Base-by-base conservation (phyloP, 2,888 invertebrate genomes). In the Ditula angustiorana region DNA sequence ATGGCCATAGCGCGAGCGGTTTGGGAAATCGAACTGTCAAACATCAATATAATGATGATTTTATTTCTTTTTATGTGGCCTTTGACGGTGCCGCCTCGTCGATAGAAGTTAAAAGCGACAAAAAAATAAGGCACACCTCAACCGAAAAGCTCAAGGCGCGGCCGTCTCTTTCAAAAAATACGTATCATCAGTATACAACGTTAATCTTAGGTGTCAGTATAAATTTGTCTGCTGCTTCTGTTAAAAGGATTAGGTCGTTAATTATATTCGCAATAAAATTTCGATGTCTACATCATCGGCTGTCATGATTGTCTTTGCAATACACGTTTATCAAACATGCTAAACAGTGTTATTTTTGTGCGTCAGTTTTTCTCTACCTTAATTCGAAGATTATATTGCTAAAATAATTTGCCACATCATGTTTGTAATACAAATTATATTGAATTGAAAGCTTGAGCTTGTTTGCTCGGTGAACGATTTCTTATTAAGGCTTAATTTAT, bases 11-110 rank as follows among this genome's bases (percentile, higher is more conserved):
- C 67, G 66, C 73, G 66, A 67, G 72, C 76, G 75, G 79, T 84
- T 85, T 77, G 71, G 73, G 82, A 88, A 88, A 89, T 90, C 84
- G 84, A 88, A 83, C 88, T 86, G 89, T 90, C 90, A 86, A 85
- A 85, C 71, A 82, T 84, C 80, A 79, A 83, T 83, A 78, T 83
- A 87, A 90, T 89, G 83, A 88, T 86, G 86, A 81, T 82, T 83
- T 90, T 87, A 88, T 87, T 80, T 76, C 79, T 83, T 82, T 78
- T 85, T 81, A 86, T 79, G 80, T 78, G 81, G 80, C 79, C 88
- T 92, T 91, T 92, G 89, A 87, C 69, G 81, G 79, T 79, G 83
- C 90, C 91, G 91, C 86, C 77, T 7, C 19, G 41, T 78, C 80
- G 82, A 81, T 76, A 82, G 83, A 84, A 81, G 80, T 77, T 75